Conservation (phyloP, 2,888 invertebrate genomes). For the Agonopterix heracliana region DNA sequence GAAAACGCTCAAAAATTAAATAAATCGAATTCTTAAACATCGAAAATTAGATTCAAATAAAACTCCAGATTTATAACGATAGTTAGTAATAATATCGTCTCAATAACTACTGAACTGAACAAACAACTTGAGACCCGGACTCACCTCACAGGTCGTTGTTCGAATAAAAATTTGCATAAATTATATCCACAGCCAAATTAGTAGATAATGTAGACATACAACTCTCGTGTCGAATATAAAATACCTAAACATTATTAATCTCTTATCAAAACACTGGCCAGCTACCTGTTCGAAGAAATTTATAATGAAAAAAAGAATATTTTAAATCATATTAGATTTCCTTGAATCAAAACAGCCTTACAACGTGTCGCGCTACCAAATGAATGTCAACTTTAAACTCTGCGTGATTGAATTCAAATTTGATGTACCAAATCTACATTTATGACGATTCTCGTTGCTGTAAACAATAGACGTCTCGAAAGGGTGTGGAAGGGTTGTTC, state of each 20-base stretch:
- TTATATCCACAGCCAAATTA: constrained; percentile 39
- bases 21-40: too few species aligned
- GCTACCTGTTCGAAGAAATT: constrained; percentile 63
- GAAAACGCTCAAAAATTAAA: too few species aligned
- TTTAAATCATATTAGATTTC: constrained; percentile 51
- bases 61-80: too few species aligned
- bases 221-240: constrained; percentile 16
- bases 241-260: constrained; percentile 26
- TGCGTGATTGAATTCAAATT: constrained; percentile 28
- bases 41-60: too few species aligned
- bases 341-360: constrained; percentile 21
- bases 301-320: constrained; percentile 33
- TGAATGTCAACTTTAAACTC: constrained; percentile 30
- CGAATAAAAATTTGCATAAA: constrained; percentile 56
- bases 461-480: constrained; percentile 56
- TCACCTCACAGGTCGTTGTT: constrained; percentile 48
- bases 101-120: constrained; percentile 9
- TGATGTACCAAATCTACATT: constrained; percentile 18
- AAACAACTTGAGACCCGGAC: constrained; percentile 22
- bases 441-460: constrained; percentile 44
- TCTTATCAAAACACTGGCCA: constrained; percentile 38
- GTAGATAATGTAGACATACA: constrained; percentile 24
- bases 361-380: constrained; percentile 9
- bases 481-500: constrained; percentile 73
- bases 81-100: not conserved